phyloP scores from a whole-genome alignment of 2,888 invertebrate genomes.

The Nebria brevicollis region DNA sequence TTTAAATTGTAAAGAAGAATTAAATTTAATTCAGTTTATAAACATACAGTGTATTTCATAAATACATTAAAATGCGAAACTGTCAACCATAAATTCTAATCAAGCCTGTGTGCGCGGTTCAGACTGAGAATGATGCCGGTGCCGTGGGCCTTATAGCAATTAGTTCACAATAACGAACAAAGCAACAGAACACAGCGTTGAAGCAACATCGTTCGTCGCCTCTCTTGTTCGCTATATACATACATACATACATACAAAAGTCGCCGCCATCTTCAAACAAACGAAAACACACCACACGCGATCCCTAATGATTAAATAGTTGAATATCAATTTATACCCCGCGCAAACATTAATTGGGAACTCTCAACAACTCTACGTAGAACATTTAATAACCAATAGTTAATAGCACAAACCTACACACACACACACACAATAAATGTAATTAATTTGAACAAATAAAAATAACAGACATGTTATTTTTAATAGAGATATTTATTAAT shows the following conservation, averaged over 20 bases:
- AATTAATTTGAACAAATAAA: conserved; percentile 8
- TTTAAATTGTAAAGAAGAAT: neutral
- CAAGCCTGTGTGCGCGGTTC: conserved; percentile 18
- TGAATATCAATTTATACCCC: conserved; percentile 46
- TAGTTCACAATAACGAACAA: conserved; percentile 1
- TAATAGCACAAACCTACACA: neutral
- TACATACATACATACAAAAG: no score
- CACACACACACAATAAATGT: neutral
- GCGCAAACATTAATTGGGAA: conserved; percentile 20
- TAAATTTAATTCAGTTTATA: conserved; percentile 43
- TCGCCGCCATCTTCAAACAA: conserved; percentile 42
- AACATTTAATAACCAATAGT: neutral
- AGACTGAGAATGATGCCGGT: conserved; percentile 1
- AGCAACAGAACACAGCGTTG: conserved; percentile 9
- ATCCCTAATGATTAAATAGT: conserved; percentile 42
- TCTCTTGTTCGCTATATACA: no score
- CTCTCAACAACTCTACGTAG: neutral
- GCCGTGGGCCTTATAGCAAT: neutral
- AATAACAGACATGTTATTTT: neutral
- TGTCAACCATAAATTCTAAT: conserved; percentile 43
- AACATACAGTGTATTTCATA: neutral
- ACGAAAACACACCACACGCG: conserved; percentile 41
- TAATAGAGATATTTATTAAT: neutral
- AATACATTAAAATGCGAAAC: conserved; percentile 42
- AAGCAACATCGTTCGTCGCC: conserved; percentile 27